Percentiles rank a stretch among this genome's conserved stretches.
Conservation (phyloP, 2,113 vertebrate genomes). For the Nothobranchius kuhntae region DNA sequence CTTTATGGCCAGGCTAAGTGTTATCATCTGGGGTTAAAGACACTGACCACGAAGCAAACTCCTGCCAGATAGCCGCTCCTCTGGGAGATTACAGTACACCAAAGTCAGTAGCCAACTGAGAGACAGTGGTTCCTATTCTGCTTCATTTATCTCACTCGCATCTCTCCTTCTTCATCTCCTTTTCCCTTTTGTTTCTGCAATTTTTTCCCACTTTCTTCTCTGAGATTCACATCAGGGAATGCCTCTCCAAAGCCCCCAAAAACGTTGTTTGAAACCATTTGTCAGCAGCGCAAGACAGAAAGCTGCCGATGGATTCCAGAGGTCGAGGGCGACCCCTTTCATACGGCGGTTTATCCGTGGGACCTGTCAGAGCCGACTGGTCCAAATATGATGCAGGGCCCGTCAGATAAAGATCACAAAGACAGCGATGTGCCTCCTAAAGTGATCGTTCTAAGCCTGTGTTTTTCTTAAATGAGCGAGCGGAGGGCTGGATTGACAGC, state of each 20-base stretch:
- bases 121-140: slow-evolving; percentile 55
- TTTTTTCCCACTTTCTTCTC: slow-evolving; percentile 9
- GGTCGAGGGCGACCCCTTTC: slow-evolving; percentile 65
- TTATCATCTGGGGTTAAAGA: slow-evolving; percentile 81
- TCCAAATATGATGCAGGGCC: slow-evolving; percentile 63
- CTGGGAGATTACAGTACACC: slow-evolving; percentile 74
- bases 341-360: slow-evolving; percentile 63
- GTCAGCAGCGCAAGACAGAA: slow-evolving; percentile 67
- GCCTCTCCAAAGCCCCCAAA: slow-evolving; percentile 49
- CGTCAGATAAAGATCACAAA: slow-evolving; percentile 75
- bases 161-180: slow-evolving; percentile 14
- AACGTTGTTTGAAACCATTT: slow-evolving; percentile 68
- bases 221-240: slow-evolving; percentile 50
- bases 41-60: slow-evolving; percentile 74
- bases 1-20: slow-evolving; percentile 79
- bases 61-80: slow-evolving; percentile 69
- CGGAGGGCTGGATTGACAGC: slow-evolving; percentile 61
- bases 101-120: slow-evolving; percentile 49
- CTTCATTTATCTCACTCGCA: slow-evolving; percentile 52
- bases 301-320: slow-evolving; percentile 74
- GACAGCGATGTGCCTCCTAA: slow-evolving; percentile 64
- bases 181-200: slow-evolving; percentile 17
- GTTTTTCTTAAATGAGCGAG: slow-evolving; percentile 62
- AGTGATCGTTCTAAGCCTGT: slow-evolving; percentile 61
- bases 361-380: slow-evolving; percentile 62